Base-by-base conservation (phyloP, 2,888 invertebrate species). In the Unio pictorum region DNA sequence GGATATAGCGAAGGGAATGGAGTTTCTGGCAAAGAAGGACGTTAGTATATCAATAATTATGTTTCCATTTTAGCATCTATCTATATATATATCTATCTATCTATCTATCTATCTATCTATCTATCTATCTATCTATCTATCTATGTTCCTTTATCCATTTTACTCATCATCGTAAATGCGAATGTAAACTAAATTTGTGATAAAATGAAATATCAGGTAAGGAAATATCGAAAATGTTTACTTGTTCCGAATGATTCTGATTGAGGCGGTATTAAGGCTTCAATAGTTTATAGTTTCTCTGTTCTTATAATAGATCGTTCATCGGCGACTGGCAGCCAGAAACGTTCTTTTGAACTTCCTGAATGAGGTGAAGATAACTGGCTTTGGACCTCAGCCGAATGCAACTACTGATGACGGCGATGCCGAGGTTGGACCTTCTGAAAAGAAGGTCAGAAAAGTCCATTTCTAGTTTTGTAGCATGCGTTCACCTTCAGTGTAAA, bases 311-410 rank as follows among this genome's bases (percentile, higher is more conserved):
- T 60, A 81, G 81, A 76, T 83, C 67, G 72, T 79, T 3, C 83
- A 83, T 66, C 72, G 78, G 15, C 75, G 80, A 11, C 73, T 83
- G 20, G 83, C 83, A 0, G 83, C 83, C 8, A 71, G 83, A 60
- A 83, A 83, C 65, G 64, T 81, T 34, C 68, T 84, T 26, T 59
- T 82, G 54, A 76, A 72, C n/a, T 67, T 57, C 54, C 34, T 64
- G 17, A 63, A 75, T 11, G 71, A 71, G 23, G 71, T 72, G 20
- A 84, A 82, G 60, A 75, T 84, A n/a, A 61, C 74, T 15, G 83
- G 83, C 28, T 84, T 82, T 68, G 82, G 83, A 56, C 83, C 83
- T 6, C 66, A 72, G 17, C 72, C 70, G 20, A 62, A 55, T 3
- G 73, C 74, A 11, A 66, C 71, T 11, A 66, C 63, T 7, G 61